A percentile compares a stretch with the other conserved stretches of the same genome.
Conservation (phyloP, 2,113 vertebrate species). For the Gobius niger region DNA sequence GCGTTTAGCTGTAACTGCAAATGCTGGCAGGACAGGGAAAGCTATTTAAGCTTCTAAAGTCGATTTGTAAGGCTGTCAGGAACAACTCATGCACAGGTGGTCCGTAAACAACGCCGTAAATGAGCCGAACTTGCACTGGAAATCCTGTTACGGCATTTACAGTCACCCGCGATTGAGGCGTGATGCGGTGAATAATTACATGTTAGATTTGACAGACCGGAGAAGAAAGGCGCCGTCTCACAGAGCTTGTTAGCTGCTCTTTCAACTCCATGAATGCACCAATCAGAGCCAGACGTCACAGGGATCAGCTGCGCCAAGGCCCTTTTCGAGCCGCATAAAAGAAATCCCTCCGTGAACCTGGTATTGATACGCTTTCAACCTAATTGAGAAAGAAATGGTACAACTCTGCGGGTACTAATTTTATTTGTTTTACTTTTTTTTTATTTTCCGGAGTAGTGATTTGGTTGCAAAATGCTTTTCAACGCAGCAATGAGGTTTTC, state of each 20-base stretch:
- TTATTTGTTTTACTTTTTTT: background rate
- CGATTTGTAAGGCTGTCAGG: too few species aligned
- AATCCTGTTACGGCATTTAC: background rate
- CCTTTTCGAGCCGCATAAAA: background rate
- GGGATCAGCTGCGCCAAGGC: background rate
- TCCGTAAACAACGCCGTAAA: background rate
- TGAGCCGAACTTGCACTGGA: background rate
- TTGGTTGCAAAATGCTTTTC: background rate
- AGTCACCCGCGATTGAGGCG: background rate
- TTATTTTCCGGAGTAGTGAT: background rate
- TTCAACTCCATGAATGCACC: conserved; percentile 33
- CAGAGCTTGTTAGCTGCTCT: conserved; percentile 7
- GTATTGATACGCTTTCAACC: background rate
- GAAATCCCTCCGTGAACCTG: background rate
- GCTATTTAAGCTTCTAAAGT: too few species aligned
- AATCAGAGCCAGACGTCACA: conserved; percentile 19
- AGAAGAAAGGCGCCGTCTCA: background rate
- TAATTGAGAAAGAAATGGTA: background rate
- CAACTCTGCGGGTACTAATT: background rate
- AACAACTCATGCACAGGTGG: background rate
- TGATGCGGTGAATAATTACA: background rate
- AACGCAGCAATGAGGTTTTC: too few species aligned
- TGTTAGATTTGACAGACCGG: background rate
- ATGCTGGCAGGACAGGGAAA: too few species aligned
- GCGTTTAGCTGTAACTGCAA: too few species aligned